Conservation (phyloP, 2,888 invertebrate species). For the Gasteruption jaculator region DNA sequence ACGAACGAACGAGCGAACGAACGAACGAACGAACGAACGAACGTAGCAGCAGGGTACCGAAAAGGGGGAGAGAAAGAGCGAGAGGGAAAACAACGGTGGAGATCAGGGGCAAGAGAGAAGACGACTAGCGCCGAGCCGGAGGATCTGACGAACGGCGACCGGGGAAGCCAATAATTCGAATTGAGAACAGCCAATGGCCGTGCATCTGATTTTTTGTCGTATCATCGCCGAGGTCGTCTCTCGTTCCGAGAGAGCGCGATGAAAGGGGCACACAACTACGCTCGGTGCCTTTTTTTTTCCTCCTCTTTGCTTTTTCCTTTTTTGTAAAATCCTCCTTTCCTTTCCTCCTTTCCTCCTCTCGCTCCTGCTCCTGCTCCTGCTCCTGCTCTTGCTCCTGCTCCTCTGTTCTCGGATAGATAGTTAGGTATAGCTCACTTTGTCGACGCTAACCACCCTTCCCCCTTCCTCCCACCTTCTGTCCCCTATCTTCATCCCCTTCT, state of each 20-base stretch:
- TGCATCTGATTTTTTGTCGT: constrained; percentile 52
- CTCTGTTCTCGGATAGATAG: too few relatives aligned
- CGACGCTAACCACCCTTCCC: constrained; percentile 20
- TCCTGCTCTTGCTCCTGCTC: neutral
- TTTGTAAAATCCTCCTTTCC: constrained; percentile 18
- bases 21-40: constrained; percentile 18
- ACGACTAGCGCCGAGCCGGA: constrained; percentile 34
- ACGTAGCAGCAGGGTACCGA: constrained; percentile 22
- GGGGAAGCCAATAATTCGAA: constrained; percentile 50
- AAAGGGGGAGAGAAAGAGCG: constrained; percentile 18
- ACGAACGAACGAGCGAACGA: constrained; percentile 19
- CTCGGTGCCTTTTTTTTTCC: constrained; percentile 16
- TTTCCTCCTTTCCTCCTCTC: neutral
- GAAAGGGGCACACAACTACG: constrained; percentile 32
- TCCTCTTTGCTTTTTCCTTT: constrained; percentile 12
- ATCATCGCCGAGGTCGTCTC: constrained; percentile 43
- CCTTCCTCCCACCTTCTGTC: constrained; percentile 23
- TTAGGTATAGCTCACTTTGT: too few relatives aligned
- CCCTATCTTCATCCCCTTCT: too few relatives aligned
- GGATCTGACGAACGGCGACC: constrained; percentile 46
- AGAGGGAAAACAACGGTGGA: constrained; percentile 20
- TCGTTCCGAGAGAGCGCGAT: constrained; percentile 21
- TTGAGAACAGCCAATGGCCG: constrained; percentile 52
- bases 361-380: constrained; percentile 1
- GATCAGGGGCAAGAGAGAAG: constrained; percentile 24